A percentile compares a stretch with the other conserved stretches of the same genome.
phyloP scores from a whole-genome alignment of 2,113 vertebrate species.

The Anarrhichthys ocellatus region DNA sequence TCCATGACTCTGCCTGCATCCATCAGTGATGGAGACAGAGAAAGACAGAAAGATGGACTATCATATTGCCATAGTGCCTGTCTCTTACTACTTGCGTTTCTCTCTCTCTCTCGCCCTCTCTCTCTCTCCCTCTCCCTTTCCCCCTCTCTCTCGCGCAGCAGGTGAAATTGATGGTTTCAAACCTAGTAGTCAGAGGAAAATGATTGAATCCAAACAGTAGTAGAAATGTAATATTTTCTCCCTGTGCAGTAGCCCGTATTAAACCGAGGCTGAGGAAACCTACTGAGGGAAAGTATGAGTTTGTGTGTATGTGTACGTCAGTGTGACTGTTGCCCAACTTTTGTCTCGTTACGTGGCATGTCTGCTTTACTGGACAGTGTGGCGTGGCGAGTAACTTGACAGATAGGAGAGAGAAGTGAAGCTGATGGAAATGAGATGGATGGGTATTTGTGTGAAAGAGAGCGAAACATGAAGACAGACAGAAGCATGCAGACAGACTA shows the following conservation, averaged over 20 bases:
- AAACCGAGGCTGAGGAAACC: slow-evolving; percentile 32
- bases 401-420: slow-evolving; percentile 4
- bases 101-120: neutral
- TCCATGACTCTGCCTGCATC: slow-evolving; percentile 23
- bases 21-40: neutral
- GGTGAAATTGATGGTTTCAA: slow-evolving; percentile 70
- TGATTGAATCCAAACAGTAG: slow-evolving; percentile 69
- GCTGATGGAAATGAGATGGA: neutral
- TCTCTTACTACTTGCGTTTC: slow-evolving; percentile 10
- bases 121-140: neutral
- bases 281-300: slow-evolving; percentile 26
- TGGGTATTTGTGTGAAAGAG: neutral
- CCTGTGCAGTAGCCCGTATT: slow-evolving; percentile 54
- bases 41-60: neutral
- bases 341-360: slow-evolving; percentile 20
- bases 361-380: slow-evolving; percentile 36
- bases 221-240: slow-evolving; percentile 73
- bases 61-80: slow-evolving; percentile 32
- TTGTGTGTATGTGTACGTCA: neutral
- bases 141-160: slow-evolving; percentile 24
- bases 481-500: neutral
- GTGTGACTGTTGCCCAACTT: slow-evolving; percentile 8
- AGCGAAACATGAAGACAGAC: neutral
- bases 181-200: slow-evolving; percentile 66
- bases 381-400: slow-evolving; percentile 24